Base-by-base conservation (phyloP, 2,113 vertebrate genomes). In the Scomber japonicus region DNA sequence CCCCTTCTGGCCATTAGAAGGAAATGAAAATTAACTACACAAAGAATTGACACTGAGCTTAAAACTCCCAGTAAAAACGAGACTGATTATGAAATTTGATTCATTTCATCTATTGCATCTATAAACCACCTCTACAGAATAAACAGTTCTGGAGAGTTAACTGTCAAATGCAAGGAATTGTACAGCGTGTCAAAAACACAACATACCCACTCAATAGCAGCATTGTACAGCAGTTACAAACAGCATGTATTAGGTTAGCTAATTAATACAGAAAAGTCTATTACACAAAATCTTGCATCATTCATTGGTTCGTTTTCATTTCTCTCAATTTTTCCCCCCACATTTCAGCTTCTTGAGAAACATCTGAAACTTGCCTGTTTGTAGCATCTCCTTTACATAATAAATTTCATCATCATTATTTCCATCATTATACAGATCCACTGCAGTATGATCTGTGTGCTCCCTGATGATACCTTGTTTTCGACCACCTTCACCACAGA, bases 1-100 rank as follows among this genome's bases (percentile, higher is more conserved):
- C 80, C 15, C 71, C 76, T 2, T 67, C 53, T 86, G 84, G 80
- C 45, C 54, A 14, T 30, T 7, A 14, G 54, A 0, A 31, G 17
- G 63, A 69, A 78, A n/a, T 81, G 15, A 44, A 46, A 27, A 11
- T 59, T 72, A 40, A 40, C 35, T 40, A 9, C 35, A 40, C n/a
- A 12, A n/a, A 49, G 35, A 40, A 40, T 6, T 54, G 19, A 27
- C 15, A 57, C 19, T 16, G 21, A 69, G 27, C 0, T 49, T 16
- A 30, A 62, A 59, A 48, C 10, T 24, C 17, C 19, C 50, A 46
- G 0, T 51, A 27, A 64, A 46, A 69, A 35, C 24, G 75, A 49
- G 24, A 51, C 17, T 49, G 4, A 40, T 40, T 40, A 40, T 40
- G 35, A 40, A 35, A 35, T 35, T 35, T 35, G 31, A 35, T 35